Base-by-base conservation (phyloP, 2,888 invertebrate genomes). In the Trichopria drosophilae region DNA sequence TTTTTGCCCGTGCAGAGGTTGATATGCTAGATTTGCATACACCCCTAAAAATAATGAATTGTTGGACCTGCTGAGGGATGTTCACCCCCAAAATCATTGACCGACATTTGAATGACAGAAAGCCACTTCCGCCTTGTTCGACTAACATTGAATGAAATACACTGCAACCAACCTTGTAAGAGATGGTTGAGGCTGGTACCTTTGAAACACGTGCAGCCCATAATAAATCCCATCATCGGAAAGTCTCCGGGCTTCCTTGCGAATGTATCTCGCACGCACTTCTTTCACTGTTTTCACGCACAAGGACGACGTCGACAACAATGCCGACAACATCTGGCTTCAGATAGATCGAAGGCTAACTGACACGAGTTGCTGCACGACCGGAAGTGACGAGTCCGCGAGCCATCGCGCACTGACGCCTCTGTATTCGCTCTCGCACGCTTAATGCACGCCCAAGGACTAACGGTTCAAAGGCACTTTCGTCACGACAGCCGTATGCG, bases 191-290 rank as follows among this genome's bases (percentile, higher is more conserved):
- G 66, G 66, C 65, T 71, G 69, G 77, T 82, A 89, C 90, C 90
- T 89, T 89, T 88, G 79, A 91, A 84, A 82, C 90, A 91, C 80
- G 90, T 88, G 83, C 90, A 91, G 79, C 90, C 90, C 91, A 90
- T 90, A 82, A 90, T 90, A 84, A 89, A 90, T 80, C 90, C 90
- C 90, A 91, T 91, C 89, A 90, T 88, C 81, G 84, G 81, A 64
- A 67, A 62, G 63, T 61, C 58, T 52, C 57, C 58, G 58, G 51
- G n/a, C n/a, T n/a, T n/a, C n/a, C n/a, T n/a, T n/a, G n/a, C n/a
- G n/a, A n/a, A n/a, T n/a, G n/a, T n/a, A n/a, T n/a, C n/a, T n/a
- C n/a, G n/a, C n/a, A n/a, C n/a, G n/a, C n/a, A n/a, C n/a, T n/a
- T n/a, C n/a, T n/a, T n/a, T n/a, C n/a, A 29, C 6, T 9, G 24